Conservation (phyloP, 2,888 invertebrate species). For the Spodoptera picta region DNA sequence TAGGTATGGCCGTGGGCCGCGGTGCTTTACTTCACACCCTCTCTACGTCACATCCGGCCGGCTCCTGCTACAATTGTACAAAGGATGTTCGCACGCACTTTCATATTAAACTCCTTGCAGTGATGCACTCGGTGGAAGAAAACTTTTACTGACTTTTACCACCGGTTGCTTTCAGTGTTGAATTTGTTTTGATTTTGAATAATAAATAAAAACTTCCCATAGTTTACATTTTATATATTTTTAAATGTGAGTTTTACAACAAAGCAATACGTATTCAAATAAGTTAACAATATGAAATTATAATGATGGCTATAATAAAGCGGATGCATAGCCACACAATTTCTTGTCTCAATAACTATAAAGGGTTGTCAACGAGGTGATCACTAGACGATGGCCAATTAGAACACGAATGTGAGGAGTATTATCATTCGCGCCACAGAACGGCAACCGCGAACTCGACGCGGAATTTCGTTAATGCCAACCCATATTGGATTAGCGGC, state of each 20-base stretch:
- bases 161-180: slow-evolving; percentile 17
- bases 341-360: slow-evolving; percentile 44
- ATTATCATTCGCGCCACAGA: slow-evolving; percentile 63
- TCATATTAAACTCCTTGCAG: slow-evolving; percentile 46
- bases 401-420: slow-evolving; percentile 63
- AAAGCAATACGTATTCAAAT: too few species aligned
- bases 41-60: slow-evolving; percentile 51
- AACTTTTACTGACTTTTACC: slow-evolving; percentile 27
- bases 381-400: slow-evolving; percentile 60
- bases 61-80: slow-evolving; percentile 28
- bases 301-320: slow-evolving; percentile 18
- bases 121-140: slow-evolving; percentile 22
- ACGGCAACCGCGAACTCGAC: slow-evolving; percentile 68
- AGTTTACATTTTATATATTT: neutral
- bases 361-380: slow-evolving; percentile 51
- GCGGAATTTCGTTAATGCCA: slow-evolving; percentile 80
- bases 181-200: slow-evolving; percentile 12
- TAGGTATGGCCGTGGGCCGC: slow-evolving; percentile 73
- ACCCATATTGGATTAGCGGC: slow-evolving; percentile 83
- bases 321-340: slow-evolving; percentile 25
- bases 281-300: slow-evolving; percentile 14
- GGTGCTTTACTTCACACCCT: slow-evolving; percentile 57
- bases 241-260: too few species aligned
- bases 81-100: slow-evolving; percentile 56
- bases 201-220: neutral